Conservation (phyloP, 1,140 invertebrate species). For the Pseudomyrmex pallidus region DNA sequence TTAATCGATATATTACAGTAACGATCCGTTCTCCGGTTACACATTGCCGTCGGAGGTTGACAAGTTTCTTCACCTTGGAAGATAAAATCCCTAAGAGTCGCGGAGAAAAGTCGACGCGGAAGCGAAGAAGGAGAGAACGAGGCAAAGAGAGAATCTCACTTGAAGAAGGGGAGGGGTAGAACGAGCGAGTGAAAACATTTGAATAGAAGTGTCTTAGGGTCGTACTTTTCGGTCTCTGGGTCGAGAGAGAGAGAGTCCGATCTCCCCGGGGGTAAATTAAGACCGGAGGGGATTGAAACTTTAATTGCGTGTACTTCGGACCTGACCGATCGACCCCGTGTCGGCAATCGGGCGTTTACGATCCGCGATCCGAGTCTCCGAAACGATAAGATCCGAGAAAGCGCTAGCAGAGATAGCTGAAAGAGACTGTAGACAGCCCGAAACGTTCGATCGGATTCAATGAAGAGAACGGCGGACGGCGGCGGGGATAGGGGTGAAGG, state of each 20-base stretch:
- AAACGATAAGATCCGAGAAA: slow-evolving; percentile 39
- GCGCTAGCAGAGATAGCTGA: neutral
- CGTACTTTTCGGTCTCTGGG: neutral
- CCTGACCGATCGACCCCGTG: slow-evolving; percentile 11
- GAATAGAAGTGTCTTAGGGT: slow-evolving; percentile 57
- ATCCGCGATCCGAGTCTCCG: slow-evolving; percentile 22
- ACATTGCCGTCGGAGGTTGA: neutral
- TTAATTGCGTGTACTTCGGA: slow-evolving; percentile 81
- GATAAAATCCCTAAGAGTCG: slow-evolving; percentile 47
- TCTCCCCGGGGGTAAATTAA: slow-evolving; percentile 68
- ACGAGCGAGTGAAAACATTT: slow-evolving; percentile 66
- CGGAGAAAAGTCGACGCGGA: slow-evolving; percentile 19
- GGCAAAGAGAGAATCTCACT: slow-evolving; percentile 27
- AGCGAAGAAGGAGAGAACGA: neutral
- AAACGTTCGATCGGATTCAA: slow-evolving; percentile 55
- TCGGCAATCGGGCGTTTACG: slow-evolving; percentile 12
- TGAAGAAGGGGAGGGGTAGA: neutral
- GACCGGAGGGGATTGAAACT: slow-evolving; percentile 77
- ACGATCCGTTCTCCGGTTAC: slow-evolving; percentile 26
- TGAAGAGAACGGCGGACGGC: slow-evolving; percentile 11
- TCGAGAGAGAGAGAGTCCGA: slow-evolving; percentile 49
- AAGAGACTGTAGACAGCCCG: neutral
- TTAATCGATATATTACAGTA: slow-evolving; percentile 33
- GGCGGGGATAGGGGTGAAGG: neutral
- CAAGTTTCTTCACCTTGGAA: slow-evolving; percentile 23